Evolutionary conservation across 2,888 invertebrate genomes (phyloP).

Genomic region (Plebejus melissa): DNA sequence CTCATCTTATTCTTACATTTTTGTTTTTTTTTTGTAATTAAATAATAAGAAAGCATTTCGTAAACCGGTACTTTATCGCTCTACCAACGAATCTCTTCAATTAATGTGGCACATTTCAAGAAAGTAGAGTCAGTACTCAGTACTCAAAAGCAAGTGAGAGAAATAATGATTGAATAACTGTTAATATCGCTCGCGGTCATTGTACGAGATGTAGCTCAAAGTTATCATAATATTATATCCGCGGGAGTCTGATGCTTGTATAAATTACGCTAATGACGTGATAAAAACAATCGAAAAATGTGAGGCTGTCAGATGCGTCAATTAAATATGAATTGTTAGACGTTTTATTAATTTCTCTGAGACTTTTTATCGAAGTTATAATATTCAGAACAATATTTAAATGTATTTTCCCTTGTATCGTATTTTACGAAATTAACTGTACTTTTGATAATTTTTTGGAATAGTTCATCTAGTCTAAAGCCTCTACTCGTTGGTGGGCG

Average conservation of each 20-base stretch:
- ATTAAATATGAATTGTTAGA: not conserved
- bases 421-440: not conserved
- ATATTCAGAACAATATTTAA: not conserved
- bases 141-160: not conserved
- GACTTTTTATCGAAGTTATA: not conserved
- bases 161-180: slow-evolving; percentile 13
- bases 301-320: not conserved
- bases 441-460: too few species aligned
- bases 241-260: slow-evolving; percentile 9
- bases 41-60: not conserved
- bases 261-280: slow-evolving; percentile 6
- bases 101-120: too few species aligned
- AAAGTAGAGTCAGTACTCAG: not conserved
- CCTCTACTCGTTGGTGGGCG: too few species aligned
- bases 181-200: slow-evolving; percentile 7
- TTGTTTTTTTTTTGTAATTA: not conserved
- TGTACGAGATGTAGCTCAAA: slow-evolving; percentile 12
- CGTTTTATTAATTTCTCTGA: not conserved
- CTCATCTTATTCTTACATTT: not conserved
- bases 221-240: slow-evolving; percentile 16
- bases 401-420: not conserved
- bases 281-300: slow-evolving; percentile 3
- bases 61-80: too few species aligned
- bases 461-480: too few species aligned
- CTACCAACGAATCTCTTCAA: too few species aligned